Evolutionary conservation across 2,888 invertebrate genomes (phyloP), one percentile per base, ranked within the genome.

Genomic region (Marronus borbonicus): DNA sequence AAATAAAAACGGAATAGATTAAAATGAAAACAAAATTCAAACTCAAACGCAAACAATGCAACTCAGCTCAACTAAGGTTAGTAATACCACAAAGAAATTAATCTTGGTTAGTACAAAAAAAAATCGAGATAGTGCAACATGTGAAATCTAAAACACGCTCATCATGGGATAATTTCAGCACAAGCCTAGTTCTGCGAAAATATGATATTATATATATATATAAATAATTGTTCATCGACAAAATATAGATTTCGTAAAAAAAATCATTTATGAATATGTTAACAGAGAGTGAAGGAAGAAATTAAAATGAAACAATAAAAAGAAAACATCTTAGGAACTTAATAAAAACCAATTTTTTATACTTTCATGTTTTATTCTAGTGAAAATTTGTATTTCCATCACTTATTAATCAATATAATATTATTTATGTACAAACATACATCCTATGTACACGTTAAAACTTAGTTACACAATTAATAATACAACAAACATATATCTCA

Each of bases 341-440:
- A 80, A 82, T 79, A 79, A 81, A 83, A 80, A 78, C 75, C 76
- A 80, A 70, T 76, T 55, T 49, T 75, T 36, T 80, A 77, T 78
- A 81, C 74, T 83, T 83, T 82, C 77, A 82, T 82, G 77, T 85
- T 88, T 88, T 88, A 88, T 88, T 88, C 88, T 88, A 88, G 88
- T 87, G 87, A 88, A 88, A 88, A 88, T 87, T 85, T 88, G 86
- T 86, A 86, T 86, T 84, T 86, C 86, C 87, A 87, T 86, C 84
- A 85, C 85, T 86, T 86, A 86, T 87, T 86, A 88, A 87, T 88
- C 86, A 87, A 87, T 88, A 87, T 87, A 86, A 87, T 88, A 86
- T 87, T 86, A 82, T 84, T 83, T 89, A 89, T 89, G 87, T 89
- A 89, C 89, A 89, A 89, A 89, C 89, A 89, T 89, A 89, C 89